Evolutionary conservation across 2,797 vertebrate species (phyloP).

Genomic region (Sebastes ruberrimus): DNA sequence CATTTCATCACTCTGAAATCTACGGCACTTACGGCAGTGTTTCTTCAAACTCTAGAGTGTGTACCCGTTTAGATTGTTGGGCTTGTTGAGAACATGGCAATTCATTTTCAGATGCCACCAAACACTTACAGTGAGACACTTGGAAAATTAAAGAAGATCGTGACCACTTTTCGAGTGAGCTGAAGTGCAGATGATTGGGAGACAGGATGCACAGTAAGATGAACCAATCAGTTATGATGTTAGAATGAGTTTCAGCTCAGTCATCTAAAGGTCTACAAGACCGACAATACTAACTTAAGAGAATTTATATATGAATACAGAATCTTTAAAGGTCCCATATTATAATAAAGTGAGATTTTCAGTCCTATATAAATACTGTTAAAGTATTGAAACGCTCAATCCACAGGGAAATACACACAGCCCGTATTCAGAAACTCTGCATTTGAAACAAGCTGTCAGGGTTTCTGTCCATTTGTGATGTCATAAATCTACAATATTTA

Average conservation of each 20-base stretch:
- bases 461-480: too few relatives aligned
- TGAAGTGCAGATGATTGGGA: slow-evolving; percentile 20
- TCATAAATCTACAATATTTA: too few relatives aligned
- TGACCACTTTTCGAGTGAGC: slow-evolving; percentile 14
- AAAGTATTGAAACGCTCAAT: too few relatives aligned
- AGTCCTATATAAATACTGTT: too few relatives aligned
- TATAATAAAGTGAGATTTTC: too few relatives aligned
- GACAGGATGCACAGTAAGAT: neutral
- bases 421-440: too few relatives aligned
- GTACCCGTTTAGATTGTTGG: slow-evolving; percentile 9
- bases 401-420: too few relatives aligned
- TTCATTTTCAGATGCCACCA: slow-evolving; percentile 17
- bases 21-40: slow-evolving; percentile 9
- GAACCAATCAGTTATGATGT: neutral
- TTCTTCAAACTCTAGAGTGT: slow-evolving; percentile 27
- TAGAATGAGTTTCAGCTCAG: neutral
- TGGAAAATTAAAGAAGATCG: neutral
- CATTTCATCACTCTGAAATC: slow-evolving; percentile 52
- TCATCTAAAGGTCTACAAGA: neutral
- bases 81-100: slow-evolving; percentile 10
- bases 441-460: too few relatives aligned
- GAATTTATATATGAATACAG: neutral
- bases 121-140: neutral
- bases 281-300: neutral
- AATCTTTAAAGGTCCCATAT: neutral